These are phyloP conservation scores for Cyphomyrus plagiostoma DNA, from an alignment of 2,113 vertebrate species.

Conservation along the genomic window DNA sequence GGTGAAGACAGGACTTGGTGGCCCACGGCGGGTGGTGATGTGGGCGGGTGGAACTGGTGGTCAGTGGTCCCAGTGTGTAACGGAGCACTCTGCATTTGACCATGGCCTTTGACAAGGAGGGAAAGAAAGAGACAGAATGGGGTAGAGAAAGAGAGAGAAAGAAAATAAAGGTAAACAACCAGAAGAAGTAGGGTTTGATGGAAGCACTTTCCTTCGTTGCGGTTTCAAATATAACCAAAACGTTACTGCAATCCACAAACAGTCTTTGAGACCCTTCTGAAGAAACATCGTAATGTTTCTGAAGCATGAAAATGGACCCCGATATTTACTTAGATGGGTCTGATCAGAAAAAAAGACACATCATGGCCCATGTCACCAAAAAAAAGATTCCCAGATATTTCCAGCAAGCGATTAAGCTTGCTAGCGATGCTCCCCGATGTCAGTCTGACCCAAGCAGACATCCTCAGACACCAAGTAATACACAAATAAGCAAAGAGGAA, in stretches of 20 bases:
- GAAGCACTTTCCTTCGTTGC: not conserved
- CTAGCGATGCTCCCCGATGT: not conserved
- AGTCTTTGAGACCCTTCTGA: not conserved
- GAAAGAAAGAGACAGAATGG: not conserved
- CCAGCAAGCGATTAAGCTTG: no score
- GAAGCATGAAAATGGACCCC: not conserved
- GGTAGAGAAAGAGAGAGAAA: not conserved
- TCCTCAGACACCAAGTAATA: not conserved
- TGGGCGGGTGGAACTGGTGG: conserved; percentile 54
- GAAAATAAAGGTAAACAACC: not conserved
- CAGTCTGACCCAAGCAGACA: not conserved
- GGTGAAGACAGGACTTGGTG: conserved; percentile 22
- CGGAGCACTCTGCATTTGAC: conserved; percentile 38
- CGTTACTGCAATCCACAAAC: not conserved
- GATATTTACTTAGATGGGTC: not conserved
- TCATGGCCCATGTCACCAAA: not conserved
- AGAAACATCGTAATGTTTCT: not conserved
- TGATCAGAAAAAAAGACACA: not conserved
- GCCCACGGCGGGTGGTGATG: conserved; percentile 42
- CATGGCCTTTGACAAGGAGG: conserved; percentile 52
- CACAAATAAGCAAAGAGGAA: not conserved
- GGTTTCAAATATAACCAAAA: not conserved
- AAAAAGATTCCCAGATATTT: not conserved
- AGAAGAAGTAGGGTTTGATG: not conserved
- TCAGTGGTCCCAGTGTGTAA: conserved; percentile 41